Base-by-base conservation (phyloP, 2,113 vertebrate species). In the Cricetomys ansorgei region DNA sequence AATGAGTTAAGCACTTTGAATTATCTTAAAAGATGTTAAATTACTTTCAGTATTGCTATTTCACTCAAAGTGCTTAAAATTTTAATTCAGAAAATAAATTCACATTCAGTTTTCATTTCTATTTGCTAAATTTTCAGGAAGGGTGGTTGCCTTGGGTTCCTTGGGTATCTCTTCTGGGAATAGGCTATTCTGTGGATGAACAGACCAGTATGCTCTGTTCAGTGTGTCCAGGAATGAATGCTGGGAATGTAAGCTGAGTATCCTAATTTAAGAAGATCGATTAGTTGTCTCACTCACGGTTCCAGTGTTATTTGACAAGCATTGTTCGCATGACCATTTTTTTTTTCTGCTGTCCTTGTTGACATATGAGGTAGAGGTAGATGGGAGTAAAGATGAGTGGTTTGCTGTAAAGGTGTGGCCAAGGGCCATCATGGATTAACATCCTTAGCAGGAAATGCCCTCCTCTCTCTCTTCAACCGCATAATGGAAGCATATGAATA, bases 71-170 rank as follows among this genome's bases (percentile, higher is more conserved):
- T 83, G 29, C 91, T 91, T 96, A 95, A 97, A 89, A 73, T 96
- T 97, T 97, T 97, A 95, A 92, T 96, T 95, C 73, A 89, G 81
- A 97, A 97, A 93, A 85, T 96, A 91, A 95, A 91, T 62, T 97
- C 88, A 17, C 12, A 80, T 94, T 95, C 29, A 76, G 27, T 65
- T 62, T 94, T 95, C 55, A 8, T 94, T 91, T 95, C 65, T 62
- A 55, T 96, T 96, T 92, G 50, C 55, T 94, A 43, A 86, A 23
- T 95, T 76, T 34, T 53, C 23, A 64, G 77, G 37, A 12, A 91
- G 2, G 40, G 13, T 62, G 45, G 34, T 92, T 94, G 76, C 23
- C 59, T 45, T 70, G 70, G 64, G 37, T 40, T 88, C 57, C 27
- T 67, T 65, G 31, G 48, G 31, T 23, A 7, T 76, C 75, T 43